phyloP scores from a whole-genome alignment of 2,797 vertebrate species.

The Nothura maculosa region DNA sequence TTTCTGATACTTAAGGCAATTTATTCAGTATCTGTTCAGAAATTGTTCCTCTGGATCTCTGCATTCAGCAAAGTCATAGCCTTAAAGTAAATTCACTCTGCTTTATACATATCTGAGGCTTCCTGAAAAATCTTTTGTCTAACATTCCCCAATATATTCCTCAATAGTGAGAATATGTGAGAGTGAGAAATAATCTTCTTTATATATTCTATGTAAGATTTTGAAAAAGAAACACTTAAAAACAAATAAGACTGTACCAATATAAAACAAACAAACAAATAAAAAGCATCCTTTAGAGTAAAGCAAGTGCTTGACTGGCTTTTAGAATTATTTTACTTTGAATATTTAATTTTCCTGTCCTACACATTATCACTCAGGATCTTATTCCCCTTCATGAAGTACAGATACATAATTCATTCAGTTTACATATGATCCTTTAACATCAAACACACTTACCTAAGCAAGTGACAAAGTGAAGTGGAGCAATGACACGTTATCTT shows the following conservation, averaged over 20 bases:
- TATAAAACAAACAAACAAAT: not conserved
- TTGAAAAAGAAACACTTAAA: not conserved
- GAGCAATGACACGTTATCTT: not conserved
- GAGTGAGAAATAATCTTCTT: not conserved
- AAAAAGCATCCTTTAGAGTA: not conserved
- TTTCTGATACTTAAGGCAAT: not conserved
- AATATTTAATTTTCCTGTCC: not conserved
- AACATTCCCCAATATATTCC: not conserved
- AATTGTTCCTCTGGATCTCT: not conserved
- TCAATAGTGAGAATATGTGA: not conserved
- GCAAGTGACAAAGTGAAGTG: not conserved
- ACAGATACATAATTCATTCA: not conserved
- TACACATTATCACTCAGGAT: not conserved
- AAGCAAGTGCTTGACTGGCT: not conserved
- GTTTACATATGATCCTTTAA: not conserved
- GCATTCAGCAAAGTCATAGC: not conserved
- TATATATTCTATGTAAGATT: not conserved
- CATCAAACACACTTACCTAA: constrained; percentile 5
- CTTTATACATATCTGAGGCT: not conserved
- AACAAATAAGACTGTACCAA: rapidly evolving
- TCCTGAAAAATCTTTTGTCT: not conserved
- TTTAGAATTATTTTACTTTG: not conserved
- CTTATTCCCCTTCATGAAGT: not conserved
- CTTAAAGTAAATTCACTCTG: not conserved
- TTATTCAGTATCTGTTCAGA: not conserved